Percentiles rank a stretch among this genome's conserved stretches.
Evolutionary conservation across 2,888 invertebrate species (phyloP).

Genomic region (Drosophila algonquin): DNA sequence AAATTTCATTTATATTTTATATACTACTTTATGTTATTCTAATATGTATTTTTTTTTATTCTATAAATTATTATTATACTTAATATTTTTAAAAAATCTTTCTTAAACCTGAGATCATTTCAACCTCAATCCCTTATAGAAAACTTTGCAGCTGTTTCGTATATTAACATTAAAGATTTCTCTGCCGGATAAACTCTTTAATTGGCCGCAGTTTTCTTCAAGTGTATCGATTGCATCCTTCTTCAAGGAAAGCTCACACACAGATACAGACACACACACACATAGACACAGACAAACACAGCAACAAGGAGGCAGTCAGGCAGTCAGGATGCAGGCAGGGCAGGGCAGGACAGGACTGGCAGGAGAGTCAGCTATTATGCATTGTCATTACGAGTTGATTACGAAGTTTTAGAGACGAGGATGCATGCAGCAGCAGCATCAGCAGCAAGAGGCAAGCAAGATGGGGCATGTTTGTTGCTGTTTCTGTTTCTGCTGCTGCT

Average conservation of each 20-base stretch:
- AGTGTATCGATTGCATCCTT: constrained; percentile 44
- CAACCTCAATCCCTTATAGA: neutral
- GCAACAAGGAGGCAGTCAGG: constrained; percentile 29
- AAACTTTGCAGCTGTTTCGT: neutral
- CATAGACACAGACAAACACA: constrained; percentile 2
- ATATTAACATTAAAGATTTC: neutral
- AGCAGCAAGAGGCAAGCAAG: constrained; percentile 7
- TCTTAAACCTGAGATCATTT: too few relatives aligned
- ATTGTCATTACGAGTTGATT: constrained; percentile 79
- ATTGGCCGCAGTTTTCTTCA: constrained; percentile 1
- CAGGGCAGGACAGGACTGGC: neutral
- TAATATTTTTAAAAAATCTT: too few relatives aligned
- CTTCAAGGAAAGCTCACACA: constrained; percentile 39
- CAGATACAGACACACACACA: constrained; percentile 13
- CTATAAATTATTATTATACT: too few relatives aligned
- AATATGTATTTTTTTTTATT: too few relatives aligned
- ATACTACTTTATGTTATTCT: too few relatives aligned
- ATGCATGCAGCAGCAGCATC: constrained; percentile 39
- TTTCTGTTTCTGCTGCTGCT: constrained; percentile 32
- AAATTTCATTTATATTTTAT: too few relatives aligned
- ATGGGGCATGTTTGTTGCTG: constrained; percentile 40
- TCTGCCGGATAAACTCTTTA: neutral
- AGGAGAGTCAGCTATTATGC: constrained; percentile 62
- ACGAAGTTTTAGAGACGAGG: constrained; percentile 70
- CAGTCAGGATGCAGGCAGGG: constrained; percentile 28